Evolutionary conservation across 2,888 invertebrate genomes (phyloP).

Genomic region (Epinotia brunnichana): DNA sequence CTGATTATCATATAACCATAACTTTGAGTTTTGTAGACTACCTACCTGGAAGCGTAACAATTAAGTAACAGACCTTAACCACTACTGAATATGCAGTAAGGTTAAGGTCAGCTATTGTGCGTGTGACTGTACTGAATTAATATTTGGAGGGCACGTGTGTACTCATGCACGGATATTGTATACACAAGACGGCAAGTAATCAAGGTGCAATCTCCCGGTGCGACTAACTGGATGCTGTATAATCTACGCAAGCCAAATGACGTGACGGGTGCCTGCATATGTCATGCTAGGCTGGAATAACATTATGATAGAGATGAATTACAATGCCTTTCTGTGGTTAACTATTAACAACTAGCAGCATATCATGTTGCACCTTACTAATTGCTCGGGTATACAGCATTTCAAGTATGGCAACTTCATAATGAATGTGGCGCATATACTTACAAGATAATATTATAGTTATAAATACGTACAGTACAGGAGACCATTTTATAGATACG

Average conservation of each 20-base stretch:
- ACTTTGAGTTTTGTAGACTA: no score
- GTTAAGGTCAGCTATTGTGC: conserved; percentile 20
- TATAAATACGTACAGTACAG: no score
- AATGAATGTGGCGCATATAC: background rate
- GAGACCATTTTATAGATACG: no score
- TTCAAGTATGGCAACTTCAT: background rate
- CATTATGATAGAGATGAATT: background rate
- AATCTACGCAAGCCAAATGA: conserved; percentile 29
- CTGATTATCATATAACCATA: background rate
- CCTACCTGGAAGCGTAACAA: background rate
- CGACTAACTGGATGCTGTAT: conserved; percentile 26
- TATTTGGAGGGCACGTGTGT: conserved; percentile 7
- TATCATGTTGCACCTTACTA: background rate
- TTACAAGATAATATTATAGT: no score
- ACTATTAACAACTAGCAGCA: background rate
- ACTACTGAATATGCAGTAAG: conserved; percentile 2
- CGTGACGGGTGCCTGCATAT: background rate
- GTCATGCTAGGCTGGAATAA: conserved; percentile 6
- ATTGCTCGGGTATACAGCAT: background rate
- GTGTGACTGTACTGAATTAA: conserved; percentile 17
- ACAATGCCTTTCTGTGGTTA: background rate
- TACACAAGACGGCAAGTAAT: conserved; percentile 48
- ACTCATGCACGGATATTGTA: conserved; percentile 11
- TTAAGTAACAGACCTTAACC: background rate
- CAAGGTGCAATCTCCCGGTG: conserved; percentile 48